These are phyloP conservation scores for Philonicus albiceps DNA, from an alignment of 2,888 invertebrate genomes.

Conservation along the genomic window DNA sequence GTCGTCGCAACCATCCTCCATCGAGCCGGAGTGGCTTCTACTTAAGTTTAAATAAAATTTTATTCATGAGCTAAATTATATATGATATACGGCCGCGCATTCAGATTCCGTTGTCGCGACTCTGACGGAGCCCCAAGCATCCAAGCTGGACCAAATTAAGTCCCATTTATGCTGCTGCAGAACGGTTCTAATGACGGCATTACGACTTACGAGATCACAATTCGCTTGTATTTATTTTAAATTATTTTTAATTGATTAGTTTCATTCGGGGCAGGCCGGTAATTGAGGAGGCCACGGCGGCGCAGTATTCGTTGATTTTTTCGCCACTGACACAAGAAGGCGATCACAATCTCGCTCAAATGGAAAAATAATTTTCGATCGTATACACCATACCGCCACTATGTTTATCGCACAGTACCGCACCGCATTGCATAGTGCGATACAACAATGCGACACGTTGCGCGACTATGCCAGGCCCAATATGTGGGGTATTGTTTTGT, in stretches of 20 bases:
- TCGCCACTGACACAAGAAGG: conserved; percentile 19
- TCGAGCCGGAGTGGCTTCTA: conserved; percentile 4
- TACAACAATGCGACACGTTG: not conserved
- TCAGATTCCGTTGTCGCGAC: conserved; percentile 25
- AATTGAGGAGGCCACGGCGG: conserved; percentile 30
- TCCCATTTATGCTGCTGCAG: conserved; percentile 47
- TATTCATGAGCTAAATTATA: conserved; percentile 50
- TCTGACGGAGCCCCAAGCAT: conserved; percentile 20
- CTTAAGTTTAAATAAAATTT: conserved; percentile 49
- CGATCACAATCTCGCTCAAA: conserved; percentile 1
- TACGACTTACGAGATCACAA: conserved; percentile 47
- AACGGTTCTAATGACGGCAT: conserved; percentile 49
- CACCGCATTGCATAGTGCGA: not conserved
- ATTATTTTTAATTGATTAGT: conserved; percentile 50
- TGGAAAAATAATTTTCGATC: conserved; percentile 22
- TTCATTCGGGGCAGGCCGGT: conserved; percentile 40
- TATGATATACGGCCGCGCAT: conserved; percentile 43
- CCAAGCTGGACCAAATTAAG: conserved; percentile 47
- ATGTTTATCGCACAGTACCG: too few relatives aligned
- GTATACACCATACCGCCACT: not conserved
- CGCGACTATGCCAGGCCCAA: not conserved
- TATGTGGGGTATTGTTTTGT: not conserved
- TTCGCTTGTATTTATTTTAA: conserved; percentile 50
- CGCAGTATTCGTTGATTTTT: conserved; percentile 18
- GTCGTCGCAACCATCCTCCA: not conserved